Evolutionary conservation across 2,888 invertebrate species (phyloP), one percentile per base, ranked within the genome.

Genomic region (Dynastes grantii): DNA sequence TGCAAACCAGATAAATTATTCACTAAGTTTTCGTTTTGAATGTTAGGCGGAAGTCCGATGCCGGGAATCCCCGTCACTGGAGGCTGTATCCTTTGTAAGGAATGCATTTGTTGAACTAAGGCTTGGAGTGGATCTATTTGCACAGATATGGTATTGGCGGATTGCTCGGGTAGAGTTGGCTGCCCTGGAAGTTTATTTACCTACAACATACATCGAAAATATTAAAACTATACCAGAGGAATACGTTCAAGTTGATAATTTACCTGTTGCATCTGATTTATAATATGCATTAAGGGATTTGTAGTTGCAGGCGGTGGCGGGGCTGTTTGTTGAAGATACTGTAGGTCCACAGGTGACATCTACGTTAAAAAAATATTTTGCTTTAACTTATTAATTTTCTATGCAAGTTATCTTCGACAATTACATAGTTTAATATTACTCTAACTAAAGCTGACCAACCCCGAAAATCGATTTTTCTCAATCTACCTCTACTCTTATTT

Each of bases 221-320:
- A 45, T 45, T 45, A 45, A 45, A 45, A 45, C 8, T 8, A 8
- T 45, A 45, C 45, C 9, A 11, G 45, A 11, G 11, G 11, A 45
- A 45, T 45, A 45, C 1, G 8, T 2, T 11, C 1, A 8, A 45
- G 11, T 45, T 11, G 45, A 45, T 45, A 45, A 11, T 45, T 37
- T 77, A 58, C 79, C 76, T 90, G 90, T 84, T 91, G 91, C 89
- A 91, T 90, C 85, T 91, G 91, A 85, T 87, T 90, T 78, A 91
- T 90, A 85, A 91, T 89, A 79, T 90, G 90, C 88, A 91, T 90
- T 68, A 91, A 88, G 78, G 91, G 90, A 86, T 90, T 91, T 63
- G 90, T 84, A 51, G 86, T 85, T 63, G 89, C 84, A n/a, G 88
- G 86, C 86, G 84, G 86, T 86, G 84, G 87, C 85, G 53, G 64